Conservation (phyloP, 2,797 vertebrate genomes). For the Tamandua tetradactyla region DNA sequence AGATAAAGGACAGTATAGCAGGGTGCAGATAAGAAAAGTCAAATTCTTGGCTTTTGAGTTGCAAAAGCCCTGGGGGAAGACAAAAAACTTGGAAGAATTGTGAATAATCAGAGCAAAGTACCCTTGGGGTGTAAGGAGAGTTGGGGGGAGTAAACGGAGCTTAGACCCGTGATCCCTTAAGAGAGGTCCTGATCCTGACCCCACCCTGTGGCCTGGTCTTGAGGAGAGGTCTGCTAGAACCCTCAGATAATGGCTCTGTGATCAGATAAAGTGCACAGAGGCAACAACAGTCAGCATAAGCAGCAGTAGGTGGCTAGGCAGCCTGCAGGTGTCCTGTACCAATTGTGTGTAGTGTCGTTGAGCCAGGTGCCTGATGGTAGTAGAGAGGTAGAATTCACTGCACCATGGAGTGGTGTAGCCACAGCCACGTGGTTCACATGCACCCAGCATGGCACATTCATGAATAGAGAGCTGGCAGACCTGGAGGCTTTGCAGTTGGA, state of each 20-base stretch:
- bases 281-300: background rate
- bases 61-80: background rate
- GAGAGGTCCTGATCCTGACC: background rate
- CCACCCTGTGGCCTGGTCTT: background rate
- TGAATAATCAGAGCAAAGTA: background rate
- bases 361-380: background rate
- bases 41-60: slow-evolving; percentile 14
- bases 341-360: background rate
- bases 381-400: background rate
- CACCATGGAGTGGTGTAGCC: background rate
- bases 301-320: background rate
- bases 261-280: background rate
- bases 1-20: background rate
- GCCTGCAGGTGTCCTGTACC: background rate
- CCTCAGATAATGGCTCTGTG: background rate
- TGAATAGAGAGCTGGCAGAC: background rate
- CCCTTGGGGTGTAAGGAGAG: background rate
- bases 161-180: background rate
- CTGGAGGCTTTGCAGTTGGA: background rate
- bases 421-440: background rate
- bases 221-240: background rate
- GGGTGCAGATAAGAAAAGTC: background rate
- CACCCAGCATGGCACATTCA: background rate
- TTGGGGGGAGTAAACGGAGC: background rate
- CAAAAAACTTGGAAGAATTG: background rate